A percentile compares a stretch with the other conserved stretches of the same genome.
Conservation (phyloP, 2,797 vertebrate species). For the Lithobates pipiens region DNA sequence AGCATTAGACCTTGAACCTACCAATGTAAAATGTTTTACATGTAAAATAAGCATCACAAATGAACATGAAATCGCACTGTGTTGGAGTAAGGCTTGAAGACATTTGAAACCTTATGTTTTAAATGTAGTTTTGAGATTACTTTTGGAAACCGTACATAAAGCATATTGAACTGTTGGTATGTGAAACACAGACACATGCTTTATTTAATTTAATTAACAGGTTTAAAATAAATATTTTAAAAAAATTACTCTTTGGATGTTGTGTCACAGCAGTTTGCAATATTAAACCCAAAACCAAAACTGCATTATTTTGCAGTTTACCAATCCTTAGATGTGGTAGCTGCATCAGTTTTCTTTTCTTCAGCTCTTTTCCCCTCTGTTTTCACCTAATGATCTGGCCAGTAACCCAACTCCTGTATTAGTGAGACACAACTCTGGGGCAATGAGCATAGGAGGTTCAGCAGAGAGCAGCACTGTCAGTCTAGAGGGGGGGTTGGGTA, state of each 20-base stretch:
- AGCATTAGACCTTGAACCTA: constrained; percentile 89
- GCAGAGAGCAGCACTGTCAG: too few species aligned
- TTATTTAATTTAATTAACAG: background rate
- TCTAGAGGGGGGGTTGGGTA: too few species aligned
- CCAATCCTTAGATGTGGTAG: too few species aligned
- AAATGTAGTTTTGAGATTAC: background rate
- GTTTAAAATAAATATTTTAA: background rate
- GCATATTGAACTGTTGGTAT: background rate
- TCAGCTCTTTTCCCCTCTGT: too few species aligned
- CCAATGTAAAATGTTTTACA: constrained; percentile 51
- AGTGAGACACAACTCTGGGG: too few species aligned
- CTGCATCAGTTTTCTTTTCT: too few species aligned
- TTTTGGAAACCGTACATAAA: background rate
- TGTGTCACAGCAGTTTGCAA: background rate
- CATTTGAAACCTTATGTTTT: background rate
- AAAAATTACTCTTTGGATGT: background rate
- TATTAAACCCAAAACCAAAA: too few species aligned
- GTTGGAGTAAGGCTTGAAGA: background rate
- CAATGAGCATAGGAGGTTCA: too few species aligned
- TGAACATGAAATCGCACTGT: background rate
- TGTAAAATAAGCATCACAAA: background rate
- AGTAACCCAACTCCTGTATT: too few species aligned
- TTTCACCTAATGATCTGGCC: too few species aligned
- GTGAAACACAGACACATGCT: background rate
- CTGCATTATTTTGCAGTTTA: too few species aligned